A percentile compares a stretch with the other conserved stretches of the same genome.
Evolutionary conservation across 1,140 invertebrate genomes (phyloP).

Genomic region (Drosophila lowei): DNA sequence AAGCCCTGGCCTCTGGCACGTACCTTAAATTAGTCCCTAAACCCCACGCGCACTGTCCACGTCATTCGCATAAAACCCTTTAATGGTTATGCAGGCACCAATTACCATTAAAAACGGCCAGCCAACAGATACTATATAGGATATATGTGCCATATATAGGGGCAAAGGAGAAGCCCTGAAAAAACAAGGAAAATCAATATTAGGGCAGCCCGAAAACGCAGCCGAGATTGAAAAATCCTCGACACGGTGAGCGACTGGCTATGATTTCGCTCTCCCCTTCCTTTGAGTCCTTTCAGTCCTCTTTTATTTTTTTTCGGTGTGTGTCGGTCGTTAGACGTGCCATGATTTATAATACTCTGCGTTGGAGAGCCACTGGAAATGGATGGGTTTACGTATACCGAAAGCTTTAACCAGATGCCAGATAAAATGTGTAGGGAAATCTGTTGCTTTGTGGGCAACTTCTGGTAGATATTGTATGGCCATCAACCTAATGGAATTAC

Average conservation of each 20-base stretch:
- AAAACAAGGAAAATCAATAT: slow-evolving; percentile 63
- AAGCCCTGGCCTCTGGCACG: slow-evolving; percentile 25
- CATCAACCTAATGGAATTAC: too few species aligned
- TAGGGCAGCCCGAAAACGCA: slow-evolving; percentile 23
- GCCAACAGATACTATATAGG: slow-evolving; percentile 20
- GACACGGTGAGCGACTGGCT: slow-evolving; percentile 32
- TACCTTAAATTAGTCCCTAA: slow-evolving; percentile 27
- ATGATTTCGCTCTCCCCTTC: slow-evolving; percentile 21
- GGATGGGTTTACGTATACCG: not conserved
- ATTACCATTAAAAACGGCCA: slow-evolving; percentile 59
- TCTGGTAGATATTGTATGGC: too few species aligned
- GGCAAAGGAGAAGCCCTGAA: not conserved
- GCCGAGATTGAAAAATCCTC: slow-evolving; percentile 47
- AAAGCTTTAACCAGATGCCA: too few species aligned
- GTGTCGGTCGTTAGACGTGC: slow-evolving; percentile 30
- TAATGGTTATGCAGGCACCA: slow-evolving; percentile 54
- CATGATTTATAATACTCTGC: slow-evolving; percentile 41
- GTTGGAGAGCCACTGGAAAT: not conserved
- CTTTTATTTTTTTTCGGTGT: not conserved
- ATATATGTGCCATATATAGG: not conserved
- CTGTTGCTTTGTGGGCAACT: not conserved
- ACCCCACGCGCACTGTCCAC: slow-evolving; percentile 24
- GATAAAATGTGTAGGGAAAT: not conserved
- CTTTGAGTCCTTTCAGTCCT: not conserved
- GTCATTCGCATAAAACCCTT: slow-evolving; percentile 62